Conservation (phyloP, 2,888 invertebrate species). For the Itoplectis maculator region DNA sequence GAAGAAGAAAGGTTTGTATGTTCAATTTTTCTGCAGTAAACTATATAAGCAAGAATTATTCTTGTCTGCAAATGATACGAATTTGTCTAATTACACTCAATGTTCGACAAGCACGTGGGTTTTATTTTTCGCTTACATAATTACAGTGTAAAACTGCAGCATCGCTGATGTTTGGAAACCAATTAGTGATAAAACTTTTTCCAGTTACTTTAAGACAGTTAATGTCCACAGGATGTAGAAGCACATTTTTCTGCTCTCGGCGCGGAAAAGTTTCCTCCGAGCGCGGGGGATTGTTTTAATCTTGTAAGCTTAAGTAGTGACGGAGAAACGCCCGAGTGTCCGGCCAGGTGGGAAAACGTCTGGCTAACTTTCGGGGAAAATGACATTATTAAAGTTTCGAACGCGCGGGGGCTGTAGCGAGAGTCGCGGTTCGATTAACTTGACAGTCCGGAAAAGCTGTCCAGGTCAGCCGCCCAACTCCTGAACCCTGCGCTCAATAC, state of each 20-base stretch:
- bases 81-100: background rate
- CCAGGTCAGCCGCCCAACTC: conserved; percentile 38
- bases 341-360: conserved; percentile 44
- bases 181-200: background rate
- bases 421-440: conserved; percentile 32
- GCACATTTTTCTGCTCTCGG: background rate
- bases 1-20: conserved; percentile 25
- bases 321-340: background rate
- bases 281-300: conserved; percentile 2
- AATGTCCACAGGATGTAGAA: background rate
- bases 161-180: background rate
- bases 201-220: background rate
- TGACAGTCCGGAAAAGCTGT: conserved; percentile 57
- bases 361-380: conserved; percentile 33
- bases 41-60: background rate
- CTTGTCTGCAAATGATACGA: background rate
- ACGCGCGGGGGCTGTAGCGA: background rate
- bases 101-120: background rate
- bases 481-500: conserved; percentile 20
- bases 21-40: background rate
- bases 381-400: conserved; percentile 60
- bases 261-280: conserved; percentile 6
- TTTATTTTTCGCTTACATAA: background rate
- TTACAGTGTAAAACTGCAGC: background rate
- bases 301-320: conserved; percentile 7